Conservation (phyloP, 2,888 invertebrate genomes). For the Heliconius hortense region DNA sequence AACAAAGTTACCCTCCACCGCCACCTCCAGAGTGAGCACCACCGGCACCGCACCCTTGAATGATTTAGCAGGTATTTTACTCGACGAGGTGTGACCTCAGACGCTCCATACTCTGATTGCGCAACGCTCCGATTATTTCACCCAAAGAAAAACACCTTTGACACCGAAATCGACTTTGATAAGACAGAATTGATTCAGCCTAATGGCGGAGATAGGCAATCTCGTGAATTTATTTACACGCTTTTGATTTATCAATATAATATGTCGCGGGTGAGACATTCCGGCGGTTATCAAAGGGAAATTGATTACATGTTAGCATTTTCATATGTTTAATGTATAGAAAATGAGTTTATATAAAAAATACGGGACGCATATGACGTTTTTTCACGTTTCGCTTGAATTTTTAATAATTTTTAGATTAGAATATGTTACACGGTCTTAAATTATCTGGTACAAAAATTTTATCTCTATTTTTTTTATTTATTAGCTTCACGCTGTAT, state of each 20-base stretch:
- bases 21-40: constrained; percentile 21
- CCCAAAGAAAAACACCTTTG: constrained; percentile 43
- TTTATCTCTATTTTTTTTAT: too few relatives aligned
- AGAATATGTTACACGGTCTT: not conserved
- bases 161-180: constrained; percentile 38
- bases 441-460: not conserved
- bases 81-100: too few relatives aligned
- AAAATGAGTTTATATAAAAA: constrained; percentile 3
- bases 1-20: not conserved
- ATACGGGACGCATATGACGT: not conserved
- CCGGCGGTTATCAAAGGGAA: not conserved
- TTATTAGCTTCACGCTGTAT: too few relatives aligned
- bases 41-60: not conserved
- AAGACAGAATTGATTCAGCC: constrained; percentile 37
- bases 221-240: constrained; percentile 35
- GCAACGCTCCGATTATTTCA: constrained; percentile 37
- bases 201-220: constrained; percentile 41
- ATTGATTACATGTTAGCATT: constrained; percentile 12
- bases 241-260: constrained; percentile 26
- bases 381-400: not conserved
- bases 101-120: constrained; percentile 31
- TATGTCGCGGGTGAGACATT: not conserved
- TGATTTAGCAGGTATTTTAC: too few relatives aligned
- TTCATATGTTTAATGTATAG: constrained; percentile 14
- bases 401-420: not conserved